Evolutionary conservation across 2,888 invertebrate species (phyloP).

Genomic region (Parochlus steinenii): DNA sequence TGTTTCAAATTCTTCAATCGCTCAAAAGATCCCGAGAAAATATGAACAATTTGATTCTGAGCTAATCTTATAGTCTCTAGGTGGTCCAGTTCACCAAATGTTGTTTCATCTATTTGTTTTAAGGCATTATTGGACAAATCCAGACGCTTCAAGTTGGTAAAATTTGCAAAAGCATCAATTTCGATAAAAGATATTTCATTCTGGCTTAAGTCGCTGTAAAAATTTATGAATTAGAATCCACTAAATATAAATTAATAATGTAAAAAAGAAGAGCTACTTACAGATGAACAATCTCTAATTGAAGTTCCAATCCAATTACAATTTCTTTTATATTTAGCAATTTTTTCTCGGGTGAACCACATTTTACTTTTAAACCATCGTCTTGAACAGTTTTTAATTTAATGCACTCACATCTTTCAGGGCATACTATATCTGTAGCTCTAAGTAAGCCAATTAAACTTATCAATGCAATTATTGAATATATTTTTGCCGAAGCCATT

Average conservation of each 20-base stretch:
- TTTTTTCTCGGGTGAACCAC: slow-evolving; percentile 21
- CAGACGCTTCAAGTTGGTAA: slow-evolving; percentile 49
- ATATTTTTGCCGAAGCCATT: no score
- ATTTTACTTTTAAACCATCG: slow-evolving; percentile 24
- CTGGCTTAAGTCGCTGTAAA: slow-evolving; percentile 57
- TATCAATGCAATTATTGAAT: no score
- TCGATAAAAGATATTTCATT: slow-evolving; percentile 60
- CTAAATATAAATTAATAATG: neutral
- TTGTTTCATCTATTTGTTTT: slow-evolving; percentile 45
- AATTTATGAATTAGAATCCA: slow-evolving; percentile 7
- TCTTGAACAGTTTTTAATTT: no score
- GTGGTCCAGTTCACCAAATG: slow-evolving; percentile 49
- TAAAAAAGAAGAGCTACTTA: slow-evolving; percentile 17
- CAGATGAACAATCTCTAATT: slow-evolving; percentile 22
- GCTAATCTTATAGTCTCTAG: slow-evolving; percentile 53
- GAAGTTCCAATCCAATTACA: slow-evolving; percentile 18
- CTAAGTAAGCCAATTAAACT: no score
- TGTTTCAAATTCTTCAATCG: slow-evolving; percentile 48
- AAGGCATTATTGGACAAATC: slow-evolving; percentile 57
- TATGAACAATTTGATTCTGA: slow-evolving; percentile 52
- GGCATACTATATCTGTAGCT: no score
- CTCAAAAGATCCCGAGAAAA: slow-evolving; percentile 55
- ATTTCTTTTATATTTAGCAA: slow-evolving; percentile 24
- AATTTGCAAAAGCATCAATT: slow-evolving; percentile 55
- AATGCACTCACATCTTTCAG: no score